Base-by-base conservation (phyloP, 2,113 vertebrate genomes). In the Rhabdomys dilectus region DNA sequence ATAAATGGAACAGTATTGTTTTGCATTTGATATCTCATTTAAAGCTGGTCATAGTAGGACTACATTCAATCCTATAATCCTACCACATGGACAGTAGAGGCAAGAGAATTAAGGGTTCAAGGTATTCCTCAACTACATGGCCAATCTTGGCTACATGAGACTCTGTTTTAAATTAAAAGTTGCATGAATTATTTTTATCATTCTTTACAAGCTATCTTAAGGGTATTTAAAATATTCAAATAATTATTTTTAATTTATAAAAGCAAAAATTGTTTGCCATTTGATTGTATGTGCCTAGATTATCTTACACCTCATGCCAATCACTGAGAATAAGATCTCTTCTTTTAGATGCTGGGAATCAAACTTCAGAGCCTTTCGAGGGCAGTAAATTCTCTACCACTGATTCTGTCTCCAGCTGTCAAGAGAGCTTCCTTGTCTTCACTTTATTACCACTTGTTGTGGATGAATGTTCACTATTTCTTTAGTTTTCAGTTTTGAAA, bases 401-500 rank as follows among this genome's bases (percentile, higher is more conserved):
- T 15, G 19, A 66, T 9, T 60, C 82, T 48, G 42, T 68, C 45
- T 51, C 31, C 12, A 76, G 34, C 22, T n/a, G 7, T 39, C 42
- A 15, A 39, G 45, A 34, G 39, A 4, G 53, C 87, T 93, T 96
- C 21, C 31, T 29, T 31, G 42, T 4, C 21, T 64, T 76, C 86
- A 17, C 13, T 88, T 70, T 70, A 66, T 92, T 80, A 39, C 15
- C 85, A 15, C n/a, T 95, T 85, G 68, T 76, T 34, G 66, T 77
- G 24, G 48, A 31, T 24, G 80, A 64, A 29, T 3, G 70, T 48
- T 90, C 56, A 85, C 22, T 19, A 64, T 82, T 87, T 77, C 42
- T 73, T 95, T 34, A 73, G 24, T 93, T 84, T 92, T 89, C n/a
- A 87, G 11, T 91, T 95, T 95, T 93, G 29, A 94, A 56, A 70